Evolutionary conservation across 2,888 invertebrate species (phyloP), one percentile per base, ranked within the genome.

Genomic region (Volucella bombylans): DNA sequence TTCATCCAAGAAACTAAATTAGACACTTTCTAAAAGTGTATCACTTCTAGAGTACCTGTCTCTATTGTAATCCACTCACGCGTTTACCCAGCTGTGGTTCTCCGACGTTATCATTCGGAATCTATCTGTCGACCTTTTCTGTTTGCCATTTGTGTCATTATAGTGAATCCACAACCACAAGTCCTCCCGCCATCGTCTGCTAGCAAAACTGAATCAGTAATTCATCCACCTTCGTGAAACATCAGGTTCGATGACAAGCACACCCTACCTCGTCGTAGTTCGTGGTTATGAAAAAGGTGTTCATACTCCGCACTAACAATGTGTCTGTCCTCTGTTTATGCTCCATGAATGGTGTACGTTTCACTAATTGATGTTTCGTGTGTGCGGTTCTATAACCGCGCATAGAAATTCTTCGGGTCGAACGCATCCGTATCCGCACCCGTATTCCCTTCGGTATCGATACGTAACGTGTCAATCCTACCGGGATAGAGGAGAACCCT

Each of bases 121-220:
- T 76, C 68, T 68, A 76, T 76, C 68, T 64, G 69, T 76, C 76
- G 81, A 81, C 68, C 81, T 81, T 57, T 64, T 74, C 49, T 38
- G 15, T 49, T 47, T 59, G 39, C 2, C 39, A 41, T 15, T 18
- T 68, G 23, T 49, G 43, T 43, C 41, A 15, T 67, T 59, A 52
- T 76, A 52, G 57, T 49, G 65, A 74, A 59, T 65, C 68, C 45
- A 18, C 23, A 61, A 52, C 31, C 67, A 62, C 49, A 49, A 41
- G 4, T 15, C 41, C 10, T 31, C 6, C 6, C 31, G 31, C 31
- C 31, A 31, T 4, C 6, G 0, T 31, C 31, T 31, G 31, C 10
- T 10, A 31, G 49, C 61, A 47, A 18, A 54, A 43, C 61, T 49
- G 41, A 64, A 41, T 39, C 10, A 73, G 47, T 41, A 61, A 57